phyloP scores from a whole-genome alignment of 2,113 vertebrate species.

The Caretta caretta region DNA sequence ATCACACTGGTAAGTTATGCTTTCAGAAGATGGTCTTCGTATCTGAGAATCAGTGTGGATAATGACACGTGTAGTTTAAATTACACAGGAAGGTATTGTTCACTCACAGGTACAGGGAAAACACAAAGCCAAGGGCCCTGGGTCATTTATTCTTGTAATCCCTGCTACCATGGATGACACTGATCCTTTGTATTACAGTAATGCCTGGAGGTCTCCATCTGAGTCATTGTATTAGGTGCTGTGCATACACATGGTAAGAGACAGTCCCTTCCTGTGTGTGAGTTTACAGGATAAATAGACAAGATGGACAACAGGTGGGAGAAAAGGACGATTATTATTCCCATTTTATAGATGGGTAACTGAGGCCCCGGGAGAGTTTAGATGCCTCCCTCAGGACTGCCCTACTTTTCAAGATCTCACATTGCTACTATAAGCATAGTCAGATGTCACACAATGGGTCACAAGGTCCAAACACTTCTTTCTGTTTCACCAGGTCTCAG shows the following conservation, averaged over 20 bases:
- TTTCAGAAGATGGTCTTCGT: neutral
- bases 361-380: neutral
- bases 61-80: neutral
- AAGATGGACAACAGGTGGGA: neutral
- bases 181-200: neutral
- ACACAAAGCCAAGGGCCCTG: neutral
- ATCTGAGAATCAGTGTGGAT: neutral
- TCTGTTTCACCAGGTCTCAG: accelerated
- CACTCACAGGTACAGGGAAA: neutral
- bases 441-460: accelerated
- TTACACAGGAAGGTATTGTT: neutral
- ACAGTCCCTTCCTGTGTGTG: neutral
- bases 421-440: neutral
- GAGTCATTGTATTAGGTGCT: neutral
- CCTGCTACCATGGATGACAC: neutral
- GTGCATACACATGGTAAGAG: neutral
- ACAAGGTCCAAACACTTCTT: accelerated
- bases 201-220: neutral
- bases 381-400: neutral
- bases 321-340: neutral
- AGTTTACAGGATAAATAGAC: neutral
- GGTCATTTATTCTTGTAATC: neutral
- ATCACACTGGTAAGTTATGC: neutral
- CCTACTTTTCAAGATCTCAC: neutral
- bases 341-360: neutral